Conservation (phyloP, 2,888 invertebrate species). For the Gasteruption jaculator region DNA sequence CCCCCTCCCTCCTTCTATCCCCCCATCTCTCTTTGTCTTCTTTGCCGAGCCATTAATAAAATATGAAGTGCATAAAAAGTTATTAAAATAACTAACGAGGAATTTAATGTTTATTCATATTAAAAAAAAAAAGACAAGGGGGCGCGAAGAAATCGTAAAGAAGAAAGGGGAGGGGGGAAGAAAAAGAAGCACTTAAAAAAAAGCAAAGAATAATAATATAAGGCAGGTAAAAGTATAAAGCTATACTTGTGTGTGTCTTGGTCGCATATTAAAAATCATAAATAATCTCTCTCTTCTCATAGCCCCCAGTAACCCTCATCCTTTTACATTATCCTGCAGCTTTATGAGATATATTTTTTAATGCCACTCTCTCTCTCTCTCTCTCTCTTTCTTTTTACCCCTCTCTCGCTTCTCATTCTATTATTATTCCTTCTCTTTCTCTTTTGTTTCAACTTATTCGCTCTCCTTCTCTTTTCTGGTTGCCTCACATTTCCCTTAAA, state of each 20-base stretch:
- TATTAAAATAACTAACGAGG: constrained; percentile 42
- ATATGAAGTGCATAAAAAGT: constrained; percentile 46
- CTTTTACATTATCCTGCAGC: constrained; percentile 22
- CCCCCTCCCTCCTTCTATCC: constrained; percentile 6
- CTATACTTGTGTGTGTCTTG: too few relatives aligned
- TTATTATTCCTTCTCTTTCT: constrained; percentile 16
- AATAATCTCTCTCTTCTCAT: constrained; percentile 19
- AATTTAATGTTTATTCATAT: constrained; percentile 46
- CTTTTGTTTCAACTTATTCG: too few relatives aligned
- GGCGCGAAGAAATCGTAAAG: constrained; percentile 12
- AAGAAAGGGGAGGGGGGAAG: constrained; percentile 20
- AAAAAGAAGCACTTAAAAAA: too few relatives aligned
- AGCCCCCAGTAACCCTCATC: background rate
- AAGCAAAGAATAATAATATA: too few relatives aligned
- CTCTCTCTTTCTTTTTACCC: background rate
- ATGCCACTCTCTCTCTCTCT: constrained; percentile 6
- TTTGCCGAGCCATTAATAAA: constrained; percentile 38
- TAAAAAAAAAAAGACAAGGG: constrained; percentile 13
- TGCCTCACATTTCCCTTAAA: too few relatives aligned
- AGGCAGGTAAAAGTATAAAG: too few relatives aligned
- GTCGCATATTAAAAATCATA: constrained; percentile 32
- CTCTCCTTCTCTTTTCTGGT: too few relatives aligned
- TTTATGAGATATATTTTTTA: constrained; percentile 24
- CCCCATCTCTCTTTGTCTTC: background rate
- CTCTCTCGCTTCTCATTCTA: constrained; percentile 8